A percentile compares a stretch with the other conserved stretches of the same genome.
Conservation (phyloP, 2,113 vertebrate genomes). For the Pseudonaja textilis region DNA sequence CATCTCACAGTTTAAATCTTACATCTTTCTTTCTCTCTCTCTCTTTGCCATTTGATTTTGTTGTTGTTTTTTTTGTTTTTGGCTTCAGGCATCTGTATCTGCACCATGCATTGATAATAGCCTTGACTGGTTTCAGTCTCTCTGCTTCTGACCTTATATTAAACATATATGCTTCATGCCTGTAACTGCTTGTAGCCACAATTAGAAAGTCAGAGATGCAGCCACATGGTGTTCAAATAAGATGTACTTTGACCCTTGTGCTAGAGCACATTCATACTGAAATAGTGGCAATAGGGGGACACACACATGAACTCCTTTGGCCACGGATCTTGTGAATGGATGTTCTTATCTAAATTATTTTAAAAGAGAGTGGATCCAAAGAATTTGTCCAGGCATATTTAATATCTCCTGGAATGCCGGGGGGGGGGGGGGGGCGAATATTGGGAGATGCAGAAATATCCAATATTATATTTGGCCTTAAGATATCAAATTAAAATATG, state of each 20-base stretch:
- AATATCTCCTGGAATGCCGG: not conserved
- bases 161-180: too few relatives aligned
- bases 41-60: not conserved
- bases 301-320: not conserved
- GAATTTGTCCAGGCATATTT: not conserved
- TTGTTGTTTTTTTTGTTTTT: not conserved
- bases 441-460: not conserved
- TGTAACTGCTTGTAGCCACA: not conserved
- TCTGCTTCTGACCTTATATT: not conserved
- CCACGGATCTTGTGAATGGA: not conserved
- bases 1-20: not conserved
- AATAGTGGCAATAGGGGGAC: not conserved
- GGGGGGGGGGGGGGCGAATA: too few relatives aligned
- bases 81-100: not conserved
- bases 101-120: not conserved
- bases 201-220: too few relatives aligned
- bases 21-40: not conserved
- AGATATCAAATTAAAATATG: not conserved
- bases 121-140: not conserved
- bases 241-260: not conserved
- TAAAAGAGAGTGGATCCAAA: not conserved
- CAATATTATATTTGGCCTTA: not conserved
- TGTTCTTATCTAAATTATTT: not conserved
- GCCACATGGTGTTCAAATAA: not conserved
- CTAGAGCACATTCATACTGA: not conserved